Percentiles rank a stretch among this genome's conserved stretches.
Evolutionary conservation across 1,140 invertebrate genomes (phyloP).

Genomic region (Bombus superbus): DNA sequence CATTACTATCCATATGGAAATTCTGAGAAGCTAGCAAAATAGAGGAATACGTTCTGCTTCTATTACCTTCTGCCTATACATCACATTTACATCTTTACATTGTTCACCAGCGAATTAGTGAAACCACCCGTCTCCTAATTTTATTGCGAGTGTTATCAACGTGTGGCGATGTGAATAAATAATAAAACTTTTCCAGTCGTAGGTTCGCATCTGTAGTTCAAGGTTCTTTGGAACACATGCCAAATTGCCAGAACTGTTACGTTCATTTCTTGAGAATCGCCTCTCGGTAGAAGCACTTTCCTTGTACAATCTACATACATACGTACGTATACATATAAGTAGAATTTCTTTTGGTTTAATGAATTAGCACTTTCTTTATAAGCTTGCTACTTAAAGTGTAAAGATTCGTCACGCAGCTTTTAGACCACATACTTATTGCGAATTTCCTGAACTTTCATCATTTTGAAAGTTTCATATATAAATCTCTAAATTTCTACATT

Average conservation of each 20-base stretch:
- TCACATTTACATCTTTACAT: neutral
- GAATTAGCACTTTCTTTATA: neutral
- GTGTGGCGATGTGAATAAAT: neutral
- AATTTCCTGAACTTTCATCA: neutral
- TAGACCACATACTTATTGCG: neutral
- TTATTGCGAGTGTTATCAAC: neutral
- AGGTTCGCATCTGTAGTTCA: neutral
- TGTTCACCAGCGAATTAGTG: neutral
- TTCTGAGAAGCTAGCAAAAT: slow-evolving; percentile 3
- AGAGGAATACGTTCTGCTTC: neutral
- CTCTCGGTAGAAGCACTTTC: neutral
- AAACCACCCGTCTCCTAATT: neutral
- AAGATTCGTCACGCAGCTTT: neutral
- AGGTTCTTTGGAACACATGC: neutral
- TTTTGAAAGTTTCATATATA: neutral
- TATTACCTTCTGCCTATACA: neutral
- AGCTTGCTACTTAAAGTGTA: neutral
- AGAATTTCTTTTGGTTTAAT: neutral
- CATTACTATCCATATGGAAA: neutral
- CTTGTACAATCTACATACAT: neutral
- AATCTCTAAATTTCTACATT: neutral
- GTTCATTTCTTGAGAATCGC: neutral
- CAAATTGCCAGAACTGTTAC: neutral
- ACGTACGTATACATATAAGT: neutral
- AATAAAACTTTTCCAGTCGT: neutral